Evolutionary conservation across 2,888 invertebrate species (phyloP).

Genomic region (Spicauda simplicius): DNA sequence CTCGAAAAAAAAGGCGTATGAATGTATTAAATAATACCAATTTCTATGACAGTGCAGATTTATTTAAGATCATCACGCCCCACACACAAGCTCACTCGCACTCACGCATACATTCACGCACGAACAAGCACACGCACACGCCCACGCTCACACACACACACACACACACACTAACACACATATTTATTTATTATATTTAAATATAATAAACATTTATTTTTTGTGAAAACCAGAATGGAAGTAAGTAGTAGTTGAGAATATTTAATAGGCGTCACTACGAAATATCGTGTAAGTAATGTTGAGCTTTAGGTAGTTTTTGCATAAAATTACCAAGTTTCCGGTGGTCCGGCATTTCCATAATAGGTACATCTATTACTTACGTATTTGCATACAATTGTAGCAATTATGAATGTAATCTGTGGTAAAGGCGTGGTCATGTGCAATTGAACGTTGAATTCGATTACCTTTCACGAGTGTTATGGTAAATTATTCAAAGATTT

Average conservation of each 20-base stretch:
- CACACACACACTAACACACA: too few species aligned
- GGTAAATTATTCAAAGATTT: not conserved
- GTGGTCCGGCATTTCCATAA: conserved; percentile 59
- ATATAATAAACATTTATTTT: too few species aligned
- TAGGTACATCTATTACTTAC: conserved; percentile 48
- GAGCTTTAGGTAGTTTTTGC: conserved; percentile 44
- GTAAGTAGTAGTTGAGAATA: not conserved
- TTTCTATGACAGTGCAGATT: too few species aligned
- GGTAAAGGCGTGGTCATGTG: conserved; percentile 42
- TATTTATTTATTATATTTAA: too few species aligned
- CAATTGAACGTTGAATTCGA: conserved; percentile 40
- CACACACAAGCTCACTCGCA: too few species aligned
- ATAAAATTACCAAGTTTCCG: conserved; percentile 64
- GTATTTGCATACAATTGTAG: conserved; percentile 54
- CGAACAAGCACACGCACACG: too few species aligned
- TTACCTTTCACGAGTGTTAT: not conserved
- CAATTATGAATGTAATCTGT: conserved; percentile 45
- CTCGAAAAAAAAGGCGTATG: too few species aligned
- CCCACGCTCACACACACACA: too few species aligned
- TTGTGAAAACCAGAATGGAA: too few species aligned
- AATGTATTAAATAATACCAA: too few species aligned
- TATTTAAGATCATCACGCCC: too few species aligned
- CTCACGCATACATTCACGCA: too few species aligned
- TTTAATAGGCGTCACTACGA: not conserved
- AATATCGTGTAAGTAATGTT: conserved; percentile 49